phyloP scores from a whole-genome alignment of 2,113 vertebrate species.

The Catagonus wagneri region DNA sequence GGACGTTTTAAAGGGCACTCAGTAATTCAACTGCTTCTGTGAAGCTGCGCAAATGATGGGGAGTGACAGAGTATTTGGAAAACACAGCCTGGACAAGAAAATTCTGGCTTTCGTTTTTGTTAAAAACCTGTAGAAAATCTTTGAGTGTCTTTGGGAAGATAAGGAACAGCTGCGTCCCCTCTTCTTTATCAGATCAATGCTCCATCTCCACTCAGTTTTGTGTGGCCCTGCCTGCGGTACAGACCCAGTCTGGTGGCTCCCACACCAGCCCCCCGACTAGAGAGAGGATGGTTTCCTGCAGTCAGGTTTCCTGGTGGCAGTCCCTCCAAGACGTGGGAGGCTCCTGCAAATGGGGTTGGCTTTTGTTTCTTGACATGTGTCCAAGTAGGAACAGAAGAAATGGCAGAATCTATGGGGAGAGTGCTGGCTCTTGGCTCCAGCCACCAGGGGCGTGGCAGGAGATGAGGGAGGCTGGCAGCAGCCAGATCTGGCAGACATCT shows the following conservation, averaged over 20 bases:
- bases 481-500: not conserved
- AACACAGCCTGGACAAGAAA: conserved; percentile 11
- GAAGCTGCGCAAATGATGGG: conserved; percentile 55
- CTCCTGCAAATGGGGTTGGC: not conserved
- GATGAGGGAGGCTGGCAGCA: not conserved
- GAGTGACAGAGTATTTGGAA: conserved; percentile 48
- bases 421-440: not conserved
- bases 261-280: not conserved
- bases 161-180: not conserved
- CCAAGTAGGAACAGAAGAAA: conserved; percentile 43
- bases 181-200: not conserved
- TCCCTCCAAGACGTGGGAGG: not conserved
- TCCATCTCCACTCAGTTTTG: not conserved
- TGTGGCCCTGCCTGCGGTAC: not conserved
- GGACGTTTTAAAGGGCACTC: conserved; percentile 79
- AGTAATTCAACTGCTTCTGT: conserved; percentile 79
- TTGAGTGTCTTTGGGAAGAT: conserved; percentile 50
- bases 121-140: conserved; percentile 58
- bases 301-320: not conserved
- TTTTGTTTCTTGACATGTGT: conserved; percentile 22
- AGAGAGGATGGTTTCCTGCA: not conserved
- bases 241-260: not conserved
- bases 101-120: not conserved
- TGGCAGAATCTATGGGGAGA: not conserved
- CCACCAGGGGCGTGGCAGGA: not conserved